phyloP scores from a whole-genome alignment of 2,113 vertebrate species.

The Desmodus rotundus region DNA sequence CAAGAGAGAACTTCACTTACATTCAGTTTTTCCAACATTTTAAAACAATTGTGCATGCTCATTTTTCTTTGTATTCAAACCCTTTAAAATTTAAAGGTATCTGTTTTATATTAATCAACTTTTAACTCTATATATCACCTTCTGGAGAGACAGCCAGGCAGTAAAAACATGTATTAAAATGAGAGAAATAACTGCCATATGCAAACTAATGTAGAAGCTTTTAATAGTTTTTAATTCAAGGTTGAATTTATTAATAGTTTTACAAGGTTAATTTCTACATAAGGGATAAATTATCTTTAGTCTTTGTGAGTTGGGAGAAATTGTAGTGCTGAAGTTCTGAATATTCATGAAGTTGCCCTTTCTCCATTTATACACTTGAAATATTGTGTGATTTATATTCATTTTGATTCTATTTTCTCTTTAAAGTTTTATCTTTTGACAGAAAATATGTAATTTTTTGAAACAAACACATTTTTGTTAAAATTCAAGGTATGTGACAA shows the following conservation, averaged over 20 bases:
- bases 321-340: not conserved
- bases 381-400: not conserved
- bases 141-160: conserved; percentile 48
- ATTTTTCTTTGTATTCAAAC: not conserved
- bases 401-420: not conserved
- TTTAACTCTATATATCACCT: conserved; percentile 23
- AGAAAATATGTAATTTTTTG: not conserved
- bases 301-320: not conserved
- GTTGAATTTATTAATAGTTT: not conserved
- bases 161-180: conserved; percentile 56
- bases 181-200: conserved; percentile 34
- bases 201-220: conserved; percentile 30
- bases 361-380: not conserved
- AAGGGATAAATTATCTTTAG: not conserved
- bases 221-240: not conserved
- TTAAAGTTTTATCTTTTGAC: conserved; percentile 12
- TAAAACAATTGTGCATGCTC: conserved; percentile 6
- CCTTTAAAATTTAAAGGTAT: not conserved
- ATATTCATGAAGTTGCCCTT: not conserved
- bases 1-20: conserved; percentile 6
- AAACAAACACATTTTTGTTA: not conserved
- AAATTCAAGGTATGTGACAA: not conserved
- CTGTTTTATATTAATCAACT: not conserved
- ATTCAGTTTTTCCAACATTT: conserved; percentile 8
- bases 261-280: not conserved